A percentile compares a stretch with the other conserved stretches of the same genome.
These are phyloP conservation scores for Adelosebastes latens DNA, from an alignment of 2,797 vertebrate genomes.

Conservation along the genomic window DNA sequence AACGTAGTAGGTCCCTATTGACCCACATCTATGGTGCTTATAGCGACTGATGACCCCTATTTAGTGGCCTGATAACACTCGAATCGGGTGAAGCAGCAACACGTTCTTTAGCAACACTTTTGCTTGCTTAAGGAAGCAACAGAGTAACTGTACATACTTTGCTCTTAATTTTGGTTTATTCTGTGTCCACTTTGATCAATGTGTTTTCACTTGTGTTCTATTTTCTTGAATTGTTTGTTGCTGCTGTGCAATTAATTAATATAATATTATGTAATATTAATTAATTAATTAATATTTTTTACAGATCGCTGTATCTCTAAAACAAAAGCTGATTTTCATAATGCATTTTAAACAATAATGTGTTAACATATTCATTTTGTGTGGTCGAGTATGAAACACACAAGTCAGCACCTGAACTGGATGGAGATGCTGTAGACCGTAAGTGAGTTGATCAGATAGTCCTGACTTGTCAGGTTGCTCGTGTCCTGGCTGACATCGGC, in stretches of 20 bases:
- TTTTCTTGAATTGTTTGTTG: neutral
- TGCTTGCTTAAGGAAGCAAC: neutral
- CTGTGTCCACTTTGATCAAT: neutral
- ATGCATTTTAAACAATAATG: neutral
- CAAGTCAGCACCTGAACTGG: neutral
- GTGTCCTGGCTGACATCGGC: conserved; percentile 30
- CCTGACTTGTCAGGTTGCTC: conserved; percentile 28
- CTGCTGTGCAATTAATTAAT: neutral
- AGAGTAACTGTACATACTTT: neutral
- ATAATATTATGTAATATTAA: no score
- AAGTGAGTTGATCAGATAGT: conserved; percentile 20
- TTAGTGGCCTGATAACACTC: no score
- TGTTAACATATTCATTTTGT: neutral
- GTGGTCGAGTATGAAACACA: neutral
- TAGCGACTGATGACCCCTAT: no score
- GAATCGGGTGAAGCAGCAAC: neutral
- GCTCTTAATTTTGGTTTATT: neutral
- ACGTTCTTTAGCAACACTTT: neutral
- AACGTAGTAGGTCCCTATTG: no score
- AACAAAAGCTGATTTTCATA: neutral
- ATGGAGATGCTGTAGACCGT: neutral
- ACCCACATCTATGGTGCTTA: no score
- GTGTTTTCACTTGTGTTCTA: neutral
- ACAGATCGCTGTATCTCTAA: neutral
- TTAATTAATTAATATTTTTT: neutral